phyloP scores from a whole-genome alignment of 2,113 vertebrate species.

The Clarias batrachus region DNA sequence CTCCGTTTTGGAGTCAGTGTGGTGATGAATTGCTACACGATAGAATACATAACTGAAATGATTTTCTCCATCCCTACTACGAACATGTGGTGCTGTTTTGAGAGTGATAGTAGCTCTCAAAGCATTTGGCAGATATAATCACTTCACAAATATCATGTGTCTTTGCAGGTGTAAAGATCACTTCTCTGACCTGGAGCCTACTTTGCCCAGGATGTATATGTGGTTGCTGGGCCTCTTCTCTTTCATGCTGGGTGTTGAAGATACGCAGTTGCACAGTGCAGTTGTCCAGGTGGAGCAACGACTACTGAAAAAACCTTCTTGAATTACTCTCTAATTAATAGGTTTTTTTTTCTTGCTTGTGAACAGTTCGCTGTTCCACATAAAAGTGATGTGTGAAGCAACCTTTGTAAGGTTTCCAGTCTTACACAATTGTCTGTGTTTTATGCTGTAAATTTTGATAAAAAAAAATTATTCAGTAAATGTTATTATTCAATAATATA shows the following conservation, averaged over 20 bases:
- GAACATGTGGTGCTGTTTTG: no score
- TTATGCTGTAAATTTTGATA: background rate
- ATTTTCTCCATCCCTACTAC: no score
- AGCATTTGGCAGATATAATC: background rate
- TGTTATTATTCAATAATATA: no score
- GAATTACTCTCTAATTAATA: background rate
- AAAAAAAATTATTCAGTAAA: background rate
- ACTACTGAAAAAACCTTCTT: constrained; percentile 43
- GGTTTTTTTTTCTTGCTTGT: background rate
- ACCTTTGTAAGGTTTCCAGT: background rate
- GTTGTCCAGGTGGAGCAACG: constrained; percentile 64
- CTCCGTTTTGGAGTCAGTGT: no score
- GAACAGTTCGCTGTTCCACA: background rate
- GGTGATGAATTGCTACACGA: no score
- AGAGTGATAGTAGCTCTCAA: background rate
- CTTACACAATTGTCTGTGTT: background rate
- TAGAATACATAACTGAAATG: no score
- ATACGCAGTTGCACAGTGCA: constrained; percentile 53
- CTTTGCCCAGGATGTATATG: constrained; percentile 62
- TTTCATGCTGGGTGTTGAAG: constrained; percentile 66
- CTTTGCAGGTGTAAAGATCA: constrained; percentile 51
- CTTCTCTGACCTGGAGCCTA: constrained; percentile 52
- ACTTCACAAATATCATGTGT: background rate
- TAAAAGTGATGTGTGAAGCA: background rate
- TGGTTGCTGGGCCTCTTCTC: constrained; percentile 69